phyloP scores from a whole-genome alignment of 2,797 vertebrate species.

The Tarsius wallacei region DNA sequence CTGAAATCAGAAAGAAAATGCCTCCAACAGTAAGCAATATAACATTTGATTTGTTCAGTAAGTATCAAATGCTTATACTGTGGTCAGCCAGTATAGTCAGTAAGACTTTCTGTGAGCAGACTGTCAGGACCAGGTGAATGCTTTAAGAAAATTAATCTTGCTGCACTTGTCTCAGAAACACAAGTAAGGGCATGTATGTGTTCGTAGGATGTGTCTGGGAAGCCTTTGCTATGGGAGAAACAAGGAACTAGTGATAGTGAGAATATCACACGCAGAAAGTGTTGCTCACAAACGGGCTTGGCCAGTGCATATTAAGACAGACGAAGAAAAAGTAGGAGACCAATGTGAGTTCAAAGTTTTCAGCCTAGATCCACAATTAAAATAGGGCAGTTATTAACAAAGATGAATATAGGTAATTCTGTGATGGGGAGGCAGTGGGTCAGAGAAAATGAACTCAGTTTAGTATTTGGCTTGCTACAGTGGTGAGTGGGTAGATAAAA shows the following conservation, averaged over 20 bases:
- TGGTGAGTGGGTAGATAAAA: neutral
- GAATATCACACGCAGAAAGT: neutral
- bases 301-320: neutral
- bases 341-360: neutral
- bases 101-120: neutral
- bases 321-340: conserved; percentile 14
- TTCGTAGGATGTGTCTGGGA: neutral
- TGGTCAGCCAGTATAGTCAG: neutral
- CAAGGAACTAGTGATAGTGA: neutral
- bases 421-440: neutral
- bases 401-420: neutral
- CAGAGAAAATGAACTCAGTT: neutral
- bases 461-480: neutral
- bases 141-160: neutral
- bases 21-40: neutral
- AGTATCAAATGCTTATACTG: too few relatives aligned
- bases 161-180: neutral
- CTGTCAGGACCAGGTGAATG: neutral
- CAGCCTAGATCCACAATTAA: neutral
- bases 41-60: neutral
- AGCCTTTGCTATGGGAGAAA: neutral
- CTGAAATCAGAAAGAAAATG: conserved; percentile 5
- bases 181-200: neutral
- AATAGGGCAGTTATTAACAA: neutral
- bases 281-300: neutral